Evolutionary conservation across 1,140 invertebrate genomes (phyloP).

Genomic region (Saccostrea echinata): DNA sequence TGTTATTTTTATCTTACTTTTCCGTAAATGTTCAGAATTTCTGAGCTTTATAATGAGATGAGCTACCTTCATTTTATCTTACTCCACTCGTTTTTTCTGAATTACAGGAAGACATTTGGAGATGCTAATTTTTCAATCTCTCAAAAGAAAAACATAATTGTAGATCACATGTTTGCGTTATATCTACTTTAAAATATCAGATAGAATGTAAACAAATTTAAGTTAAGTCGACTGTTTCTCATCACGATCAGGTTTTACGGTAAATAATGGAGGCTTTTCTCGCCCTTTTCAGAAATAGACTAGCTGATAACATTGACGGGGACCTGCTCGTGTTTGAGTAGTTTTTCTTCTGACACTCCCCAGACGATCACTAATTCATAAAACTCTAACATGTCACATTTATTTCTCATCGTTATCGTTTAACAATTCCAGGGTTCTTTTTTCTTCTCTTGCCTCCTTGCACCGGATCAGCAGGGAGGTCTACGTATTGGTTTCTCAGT

Average conservation of each 20-base stretch:
- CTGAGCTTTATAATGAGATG: too few relatives aligned
- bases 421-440: neutral
- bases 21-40: too few relatives aligned
- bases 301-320: conserved; percentile 13
- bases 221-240: conserved; percentile 21
- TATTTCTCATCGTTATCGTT: conserved; percentile 13
- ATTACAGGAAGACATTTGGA: neutral
- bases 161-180: neutral
- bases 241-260: neutral
- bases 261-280: conserved; percentile 3
- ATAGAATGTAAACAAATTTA: conserved; percentile 26
- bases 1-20: too few relatives aligned
- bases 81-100: neutral
- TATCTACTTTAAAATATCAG: neutral
- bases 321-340: neutral
- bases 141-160: neutral
- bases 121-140: neutral
- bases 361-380: conserved; percentile 29
- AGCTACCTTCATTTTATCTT: neutral
- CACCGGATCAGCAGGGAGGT: neutral
- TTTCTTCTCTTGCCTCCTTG: neutral
- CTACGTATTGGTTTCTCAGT: neutral
- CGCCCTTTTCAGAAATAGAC: conserved; percentile 5
- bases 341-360: neutral
- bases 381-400: conserved; percentile 4